phyloP scores from a whole-genome alignment of 2,113 vertebrate species.

The Hydropotes inermis region DNA sequence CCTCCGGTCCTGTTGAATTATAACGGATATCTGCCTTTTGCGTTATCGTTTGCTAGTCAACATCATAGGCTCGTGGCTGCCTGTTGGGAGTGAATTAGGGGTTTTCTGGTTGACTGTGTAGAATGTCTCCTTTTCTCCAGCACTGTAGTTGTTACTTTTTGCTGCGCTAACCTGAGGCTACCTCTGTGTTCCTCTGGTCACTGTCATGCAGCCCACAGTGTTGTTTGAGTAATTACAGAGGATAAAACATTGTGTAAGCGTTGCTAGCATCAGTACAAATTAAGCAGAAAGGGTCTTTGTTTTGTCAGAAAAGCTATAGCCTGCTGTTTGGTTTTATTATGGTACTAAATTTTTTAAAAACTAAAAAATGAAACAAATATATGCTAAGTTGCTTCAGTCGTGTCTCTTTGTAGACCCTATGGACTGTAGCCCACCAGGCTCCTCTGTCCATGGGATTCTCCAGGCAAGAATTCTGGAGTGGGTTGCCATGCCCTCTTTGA shows the following conservation, averaged over 20 bases:
- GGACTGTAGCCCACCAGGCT: neutral
- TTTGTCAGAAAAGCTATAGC: constrained; percentile 56
- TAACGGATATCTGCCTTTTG: neutral
- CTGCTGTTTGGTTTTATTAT: neutral
- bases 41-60: rapidly evolving
- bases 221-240: neutral
- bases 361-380: neutral
- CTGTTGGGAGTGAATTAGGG: constrained; percentile 1
- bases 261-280: constrained; percentile 7
- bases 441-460: neutral
- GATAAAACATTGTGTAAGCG: neutral
- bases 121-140: neutral
- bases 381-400: neutral
- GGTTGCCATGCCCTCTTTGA: neutral
- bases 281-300: constrained; percentile 71
- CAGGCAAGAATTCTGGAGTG: neutral
- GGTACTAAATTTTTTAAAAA: neutral
- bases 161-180: neutral
- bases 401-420: neutral
- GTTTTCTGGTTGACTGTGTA: neutral
- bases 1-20: neutral
- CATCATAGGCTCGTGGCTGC: neutral
- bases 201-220: neutral
- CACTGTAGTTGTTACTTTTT: neutral
- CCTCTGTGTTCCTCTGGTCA: neutral